Evolutionary conservation across 2,113 vertebrate species (phyloP).

Genomic region (Pseudorasbora parva): DNA sequence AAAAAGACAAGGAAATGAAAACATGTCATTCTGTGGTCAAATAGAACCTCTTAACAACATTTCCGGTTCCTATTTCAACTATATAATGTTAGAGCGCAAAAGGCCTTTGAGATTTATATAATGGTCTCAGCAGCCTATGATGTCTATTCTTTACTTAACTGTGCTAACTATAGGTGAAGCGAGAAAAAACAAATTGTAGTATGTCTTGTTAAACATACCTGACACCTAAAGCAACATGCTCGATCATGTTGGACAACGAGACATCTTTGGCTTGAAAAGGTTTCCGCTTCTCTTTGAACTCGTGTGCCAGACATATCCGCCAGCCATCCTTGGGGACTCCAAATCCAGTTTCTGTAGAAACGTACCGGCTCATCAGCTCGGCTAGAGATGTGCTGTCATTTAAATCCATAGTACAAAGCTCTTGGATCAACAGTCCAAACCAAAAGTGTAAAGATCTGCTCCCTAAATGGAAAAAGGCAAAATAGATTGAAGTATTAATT

Average conservation of each 20-base stretch:
- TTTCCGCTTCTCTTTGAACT: slow-evolving; percentile 90
- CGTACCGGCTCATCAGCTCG: slow-evolving; percentile 83
- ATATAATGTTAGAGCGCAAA: not conserved
- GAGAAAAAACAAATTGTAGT: not conserved
- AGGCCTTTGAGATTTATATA: not conserved
- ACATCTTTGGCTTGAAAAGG: slow-evolving; percentile 86
- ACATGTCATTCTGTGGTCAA: not conserved
- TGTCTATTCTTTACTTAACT: not conserved
- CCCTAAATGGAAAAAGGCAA: not conserved
- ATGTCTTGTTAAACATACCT: slow-evolving; percentile 77
- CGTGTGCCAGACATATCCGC: slow-evolving; percentile 90
- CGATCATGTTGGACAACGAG: slow-evolving; percentile 78
- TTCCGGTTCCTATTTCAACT: not conserved
- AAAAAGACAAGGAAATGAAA: not conserved
- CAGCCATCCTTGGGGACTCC: slow-evolving; percentile 84
- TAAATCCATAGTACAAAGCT: slow-evolving; percentile 65
- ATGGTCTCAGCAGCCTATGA: not conserved
- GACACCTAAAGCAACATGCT: slow-evolving; percentile 84
- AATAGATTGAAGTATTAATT: not conserved
- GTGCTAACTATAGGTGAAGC: not conserved
- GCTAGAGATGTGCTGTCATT: slow-evolving; percentile 69
- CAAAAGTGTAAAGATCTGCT: not conserved
- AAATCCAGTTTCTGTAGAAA: slow-evolving; percentile 78
- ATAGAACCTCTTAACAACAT: not conserved
- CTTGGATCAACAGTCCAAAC: not conserved